Conservation (phyloP, 2,113 vertebrate genomes). For the Brienomyrus longianalis region DNA sequence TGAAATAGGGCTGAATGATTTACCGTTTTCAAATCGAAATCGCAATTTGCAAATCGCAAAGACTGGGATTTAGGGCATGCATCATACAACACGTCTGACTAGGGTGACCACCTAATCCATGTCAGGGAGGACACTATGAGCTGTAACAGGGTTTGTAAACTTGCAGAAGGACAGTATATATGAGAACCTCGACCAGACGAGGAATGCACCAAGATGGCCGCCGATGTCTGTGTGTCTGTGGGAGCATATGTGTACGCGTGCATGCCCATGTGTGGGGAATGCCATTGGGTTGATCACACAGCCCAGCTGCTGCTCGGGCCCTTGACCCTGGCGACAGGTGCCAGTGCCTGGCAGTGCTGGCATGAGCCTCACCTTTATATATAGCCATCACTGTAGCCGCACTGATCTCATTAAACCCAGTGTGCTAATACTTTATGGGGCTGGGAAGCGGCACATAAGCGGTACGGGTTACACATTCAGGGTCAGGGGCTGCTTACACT, state of each 20-base stretch:
- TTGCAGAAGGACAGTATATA: too few relatives aligned
- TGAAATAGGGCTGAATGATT: too few relatives aligned
- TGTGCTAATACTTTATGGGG: neutral
- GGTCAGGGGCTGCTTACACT: neutral
- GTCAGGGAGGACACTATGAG: too few relatives aligned
- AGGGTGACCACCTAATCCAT: too few relatives aligned
- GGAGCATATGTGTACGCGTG: neutral
- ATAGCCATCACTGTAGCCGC: neutral
- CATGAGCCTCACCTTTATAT: slow-evolving; percentile 3
- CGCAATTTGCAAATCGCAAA: too few relatives aligned
- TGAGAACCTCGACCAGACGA: too few relatives aligned
- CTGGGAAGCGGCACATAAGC: neutral
- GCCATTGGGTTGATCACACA: neutral
- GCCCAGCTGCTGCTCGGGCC: neutral
- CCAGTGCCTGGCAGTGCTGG: neutral
- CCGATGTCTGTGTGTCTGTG: neutral
- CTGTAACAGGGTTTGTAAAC: too few relatives aligned
- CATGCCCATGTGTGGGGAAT: neutral
- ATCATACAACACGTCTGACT: too few relatives aligned
- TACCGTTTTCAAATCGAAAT: too few relatives aligned
- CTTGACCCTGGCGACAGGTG: slow-evolving; percentile 5
- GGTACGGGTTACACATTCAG: neutral
- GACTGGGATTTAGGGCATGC: too few relatives aligned
- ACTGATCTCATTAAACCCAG: neutral
- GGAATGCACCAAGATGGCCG: neutral